Conservation (phyloP, 1,140 invertebrate species). For the Lucilia sericata region DNA sequence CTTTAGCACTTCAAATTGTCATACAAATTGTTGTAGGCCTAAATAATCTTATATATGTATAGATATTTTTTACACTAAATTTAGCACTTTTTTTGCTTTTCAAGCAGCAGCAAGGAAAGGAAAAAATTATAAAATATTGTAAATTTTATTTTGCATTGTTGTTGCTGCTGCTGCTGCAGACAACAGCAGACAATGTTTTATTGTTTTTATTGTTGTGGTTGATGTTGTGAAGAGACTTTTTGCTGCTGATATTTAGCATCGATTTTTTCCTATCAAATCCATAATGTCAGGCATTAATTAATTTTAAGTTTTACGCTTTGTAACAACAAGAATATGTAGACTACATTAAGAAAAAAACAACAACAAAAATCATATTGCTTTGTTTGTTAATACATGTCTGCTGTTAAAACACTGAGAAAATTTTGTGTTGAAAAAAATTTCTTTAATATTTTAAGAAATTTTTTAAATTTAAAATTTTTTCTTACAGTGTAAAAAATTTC, state of each 20-base stretch:
- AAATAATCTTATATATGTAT: neutral
- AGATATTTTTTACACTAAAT: constrained; percentile 21
- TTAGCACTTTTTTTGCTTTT: constrained; percentile 23
- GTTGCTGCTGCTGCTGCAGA: neutral
- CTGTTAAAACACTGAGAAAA: neutral
- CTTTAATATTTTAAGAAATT: neutral
- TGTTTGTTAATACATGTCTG: neutral
- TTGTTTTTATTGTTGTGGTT: neutral
- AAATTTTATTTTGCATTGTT: neutral
- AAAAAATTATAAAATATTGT: neutral
- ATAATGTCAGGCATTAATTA: constrained; percentile 44
- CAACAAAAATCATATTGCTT: neutral
- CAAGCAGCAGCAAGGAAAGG: neutral
- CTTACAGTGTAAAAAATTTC: neutral
- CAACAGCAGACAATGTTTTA: neutral
- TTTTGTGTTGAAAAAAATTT: neutral
- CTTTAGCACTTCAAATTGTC: constrained; percentile 29
- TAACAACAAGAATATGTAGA: neutral
- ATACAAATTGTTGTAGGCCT: constrained; percentile 18
- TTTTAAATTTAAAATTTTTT: neutral
- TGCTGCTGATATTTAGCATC: constrained; percentile 26
- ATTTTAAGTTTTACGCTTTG: constrained; percentile 33
- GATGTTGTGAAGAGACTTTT: neutral
- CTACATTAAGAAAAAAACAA: too few species aligned
- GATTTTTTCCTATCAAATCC: constrained; percentile 43